Percentiles rank a stretch among this genome's conserved stretches.
These are phyloP conservation scores for Congeria kusceri DNA, from an alignment of 2,888 invertebrate genomes.

Conservation along the genomic window DNA sequence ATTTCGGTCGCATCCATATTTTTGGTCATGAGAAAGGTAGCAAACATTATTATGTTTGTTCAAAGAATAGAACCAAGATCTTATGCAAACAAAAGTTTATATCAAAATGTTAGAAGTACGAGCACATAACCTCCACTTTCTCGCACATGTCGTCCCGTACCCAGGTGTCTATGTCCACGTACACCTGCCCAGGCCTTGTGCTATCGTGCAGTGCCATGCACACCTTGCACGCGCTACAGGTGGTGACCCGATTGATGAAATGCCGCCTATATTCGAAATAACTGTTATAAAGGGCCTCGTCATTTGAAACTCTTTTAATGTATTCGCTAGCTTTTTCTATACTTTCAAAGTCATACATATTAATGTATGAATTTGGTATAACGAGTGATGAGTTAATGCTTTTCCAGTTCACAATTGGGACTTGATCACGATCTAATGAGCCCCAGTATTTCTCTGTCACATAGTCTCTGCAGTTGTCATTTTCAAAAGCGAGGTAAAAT, in stretches of 20 bases:
- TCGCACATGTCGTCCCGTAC: slow-evolving; percentile 60
- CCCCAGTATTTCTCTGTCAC: slow-evolving; percentile 77
- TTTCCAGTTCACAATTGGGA: slow-evolving; percentile 76
- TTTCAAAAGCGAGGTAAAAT: slow-evolving; percentile 76
- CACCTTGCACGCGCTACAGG: slow-evolving; percentile 66
- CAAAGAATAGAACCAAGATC: too few species aligned
- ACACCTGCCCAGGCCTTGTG: slow-evolving; percentile 56
- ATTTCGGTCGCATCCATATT: too few species aligned
- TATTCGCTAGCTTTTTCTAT: slow-evolving; percentile 56
- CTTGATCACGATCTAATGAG: slow-evolving; percentile 63
- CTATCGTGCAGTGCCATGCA: slow-evolving; percentile 72
- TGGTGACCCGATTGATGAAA: slow-evolving; percentile 56
- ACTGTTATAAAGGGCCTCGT: slow-evolving; percentile 71
- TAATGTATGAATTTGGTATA: slow-evolving; percentile 61
- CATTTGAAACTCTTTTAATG: slow-evolving; percentile 55
- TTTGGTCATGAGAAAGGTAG: too few species aligned
- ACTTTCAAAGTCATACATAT: slow-evolving; percentile 63
- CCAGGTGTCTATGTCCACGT: slow-evolving; percentile 65
- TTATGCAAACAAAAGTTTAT: too few species aligned
- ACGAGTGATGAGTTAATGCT: slow-evolving; percentile 30
- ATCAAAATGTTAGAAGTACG: too few species aligned
- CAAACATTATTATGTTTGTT: too few species aligned
- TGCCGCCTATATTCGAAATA: slow-evolving; percentile 70
- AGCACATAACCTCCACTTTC: slow-evolving; percentile 47
- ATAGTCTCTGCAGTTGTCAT: slow-evolving; percentile 74